Evolutionary conservation across 2,797 vertebrate genomes (phyloP), one percentile per base, ranked within the genome.

Genomic region (Danio albolineatus): DNA sequence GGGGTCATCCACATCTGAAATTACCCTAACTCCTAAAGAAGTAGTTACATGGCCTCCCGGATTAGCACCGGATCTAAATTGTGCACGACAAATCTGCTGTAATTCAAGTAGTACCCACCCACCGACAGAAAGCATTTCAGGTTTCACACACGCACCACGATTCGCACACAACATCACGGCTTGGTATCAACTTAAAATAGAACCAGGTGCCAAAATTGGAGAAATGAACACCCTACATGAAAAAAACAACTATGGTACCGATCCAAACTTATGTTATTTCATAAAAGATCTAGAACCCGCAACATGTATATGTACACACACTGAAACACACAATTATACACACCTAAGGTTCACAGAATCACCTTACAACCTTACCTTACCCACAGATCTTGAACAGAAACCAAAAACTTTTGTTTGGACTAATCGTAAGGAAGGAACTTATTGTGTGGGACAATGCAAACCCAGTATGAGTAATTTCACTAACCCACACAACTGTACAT

Each of bases 181-280:
- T 41, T 66, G 62, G 16, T 66, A 44, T 66, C 41, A 66, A n/a
- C 41, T 65, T 44, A 65, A 65, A 65, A 17, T 9, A 16, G 41
- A 65, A 7, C 41, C 62, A 65, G 39, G 36, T 7, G 60, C 17
- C 4, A 28, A 19, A 19, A 38, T 39, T 61, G 28, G 28, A 10
- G 6, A 6, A 4, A 10, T 39, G 6, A 4, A 36, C 28, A 62
- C 60, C 4, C 10, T 41, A 13, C 41, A 62, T 7, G 10, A 10
- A 10, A 62, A 38, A 10, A 16, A 16, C 5, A 38, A 62, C 13
- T 7, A 38, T 61, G 60, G 60, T 2, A 38, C 10, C 38, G 21
- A 39, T 6, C 60, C 38, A 1, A 4, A 61, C 61, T 13, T 39
- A 10, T 61, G 59, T 6, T 39, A 36, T 6, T 13, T 0, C 4